These are phyloP conservation scores for Sitobion miscanthi DNA, from an alignment of 1,140 invertebrate genomes.

Conservation along the genomic window DNA sequence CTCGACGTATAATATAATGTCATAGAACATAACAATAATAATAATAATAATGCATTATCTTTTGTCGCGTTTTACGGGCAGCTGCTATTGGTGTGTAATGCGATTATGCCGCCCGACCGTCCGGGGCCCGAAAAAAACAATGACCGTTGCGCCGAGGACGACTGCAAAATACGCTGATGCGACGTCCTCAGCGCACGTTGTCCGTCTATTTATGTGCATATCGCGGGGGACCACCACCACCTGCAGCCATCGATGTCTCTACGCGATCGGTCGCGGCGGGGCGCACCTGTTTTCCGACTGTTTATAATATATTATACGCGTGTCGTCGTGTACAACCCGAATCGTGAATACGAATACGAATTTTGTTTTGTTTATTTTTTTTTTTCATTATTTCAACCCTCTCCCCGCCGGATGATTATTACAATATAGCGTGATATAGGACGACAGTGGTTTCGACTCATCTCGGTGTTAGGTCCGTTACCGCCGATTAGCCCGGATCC, in stretches of 20 bases:
- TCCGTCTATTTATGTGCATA: not conserved
- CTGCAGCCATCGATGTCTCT: not conserved
- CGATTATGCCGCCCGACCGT: slow-evolving; percentile 13
- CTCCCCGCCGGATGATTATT: not conserved
- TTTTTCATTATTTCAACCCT: not conserved
- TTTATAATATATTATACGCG: not conserved
- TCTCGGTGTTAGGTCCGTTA: not conserved
- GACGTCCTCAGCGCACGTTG: not conserved
- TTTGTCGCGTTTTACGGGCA: not conserved
- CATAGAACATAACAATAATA: not conserved
- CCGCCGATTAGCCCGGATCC: not conserved
- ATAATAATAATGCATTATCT: slow-evolving; percentile 3
- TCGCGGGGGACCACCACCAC: not conserved
- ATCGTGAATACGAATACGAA: slow-evolving; percentile 4
- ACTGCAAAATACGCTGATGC: not conserved
- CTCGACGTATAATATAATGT: slow-evolving; percentile 4
- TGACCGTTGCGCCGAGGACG: slow-evolving; percentile 20
- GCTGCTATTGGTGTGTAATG: slow-evolving; percentile 28
- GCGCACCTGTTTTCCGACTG: slow-evolving; percentile 17
- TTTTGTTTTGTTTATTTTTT: not conserved
- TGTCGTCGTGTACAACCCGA: not conserved
- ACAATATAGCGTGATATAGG: not conserved
- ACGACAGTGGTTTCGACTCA: not conserved
- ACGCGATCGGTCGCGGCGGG: not conserved
- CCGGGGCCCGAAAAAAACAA: slow-evolving; percentile 17